Conservation (phyloP, 2,797 vertebrate genomes). For the Tokudaia muenninki region DNA sequence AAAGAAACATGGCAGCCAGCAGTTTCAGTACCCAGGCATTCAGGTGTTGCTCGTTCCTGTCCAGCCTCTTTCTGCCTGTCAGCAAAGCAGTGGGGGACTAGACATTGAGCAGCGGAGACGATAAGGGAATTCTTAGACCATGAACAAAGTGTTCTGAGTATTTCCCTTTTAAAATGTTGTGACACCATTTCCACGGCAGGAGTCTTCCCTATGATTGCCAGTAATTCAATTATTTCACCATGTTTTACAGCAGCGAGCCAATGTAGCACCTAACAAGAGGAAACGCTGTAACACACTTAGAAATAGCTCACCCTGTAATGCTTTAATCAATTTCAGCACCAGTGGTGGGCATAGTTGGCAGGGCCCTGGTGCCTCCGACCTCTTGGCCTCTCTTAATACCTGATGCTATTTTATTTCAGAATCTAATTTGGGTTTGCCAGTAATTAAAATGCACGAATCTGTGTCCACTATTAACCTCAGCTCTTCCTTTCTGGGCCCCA, state of each 20-base stretch:
- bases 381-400: constrained; percentile 70
- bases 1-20: not conserved
- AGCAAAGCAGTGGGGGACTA: not conserved
- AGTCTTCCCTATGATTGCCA: constrained; percentile 68
- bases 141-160: constrained; percentile 6
- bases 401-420: constrained; percentile 80
- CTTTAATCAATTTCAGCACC: constrained; percentile 86
- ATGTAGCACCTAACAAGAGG: constrained; percentile 78
- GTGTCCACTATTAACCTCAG: constrained; percentile 79
- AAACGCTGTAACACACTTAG: constrained; percentile 69
- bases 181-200: constrained; percentile 33
- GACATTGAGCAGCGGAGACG: not conserved
- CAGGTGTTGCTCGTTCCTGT: not conserved
- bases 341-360: constrained; percentile 55
- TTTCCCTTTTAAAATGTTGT: constrained; percentile 67
- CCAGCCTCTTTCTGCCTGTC: not conserved
- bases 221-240: constrained; percentile 85
- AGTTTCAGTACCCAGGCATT: not conserved
- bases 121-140: not conserved
- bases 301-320: constrained; percentile 78
- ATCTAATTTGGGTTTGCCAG: constrained; percentile 85
- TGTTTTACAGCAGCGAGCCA: constrained; percentile 79
- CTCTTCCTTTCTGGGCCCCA: constrained; percentile 65
- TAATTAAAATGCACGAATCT: constrained; percentile 86
- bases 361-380: constrained; percentile 74